Evolutionary conservation across 2,797 vertebrate genomes (phyloP).

Genomic region (Pangasius mekongensis): DNA sequence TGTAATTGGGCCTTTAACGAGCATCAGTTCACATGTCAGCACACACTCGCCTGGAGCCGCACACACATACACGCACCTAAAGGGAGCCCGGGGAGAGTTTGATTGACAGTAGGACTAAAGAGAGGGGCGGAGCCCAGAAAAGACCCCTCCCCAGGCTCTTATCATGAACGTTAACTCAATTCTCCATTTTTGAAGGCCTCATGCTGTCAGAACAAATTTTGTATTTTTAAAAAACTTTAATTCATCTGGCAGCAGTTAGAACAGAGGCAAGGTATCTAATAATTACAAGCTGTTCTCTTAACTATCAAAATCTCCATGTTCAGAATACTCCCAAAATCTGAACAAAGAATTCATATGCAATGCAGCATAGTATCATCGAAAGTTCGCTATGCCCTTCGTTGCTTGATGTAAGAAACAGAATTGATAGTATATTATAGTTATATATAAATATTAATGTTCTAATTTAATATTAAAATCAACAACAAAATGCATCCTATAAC

Average conservation of each 20-base stretch:
- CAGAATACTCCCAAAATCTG: not conserved
- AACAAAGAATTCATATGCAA: not conserved
- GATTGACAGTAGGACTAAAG: slow-evolving; percentile 34
- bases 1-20: slow-evolving; percentile 48
- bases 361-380: not conserved
- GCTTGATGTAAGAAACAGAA: not conserved
- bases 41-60: slow-evolving; percentile 9
- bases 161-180: not conserved
- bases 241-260: not conserved
- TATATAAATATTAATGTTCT: not conserved
- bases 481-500: not conserved
- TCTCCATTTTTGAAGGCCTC: not conserved
- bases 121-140: slow-evolving; percentile 12
- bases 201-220: not conserved
- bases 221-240: not conserved
- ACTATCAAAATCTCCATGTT: not conserved
- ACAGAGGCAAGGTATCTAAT: not conserved
- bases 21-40: slow-evolving; percentile 33
- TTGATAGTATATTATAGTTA: not conserved
- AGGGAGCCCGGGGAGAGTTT: not conserved
- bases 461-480: not conserved
- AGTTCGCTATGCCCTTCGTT: not conserved
- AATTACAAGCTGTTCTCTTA: not conserved
- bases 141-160: not conserved
- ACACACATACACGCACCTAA: not conserved